Evolutionary conservation across 1,140 invertebrate genomes (phyloP).

Genomic region (Drosophila truncata): DNA sequence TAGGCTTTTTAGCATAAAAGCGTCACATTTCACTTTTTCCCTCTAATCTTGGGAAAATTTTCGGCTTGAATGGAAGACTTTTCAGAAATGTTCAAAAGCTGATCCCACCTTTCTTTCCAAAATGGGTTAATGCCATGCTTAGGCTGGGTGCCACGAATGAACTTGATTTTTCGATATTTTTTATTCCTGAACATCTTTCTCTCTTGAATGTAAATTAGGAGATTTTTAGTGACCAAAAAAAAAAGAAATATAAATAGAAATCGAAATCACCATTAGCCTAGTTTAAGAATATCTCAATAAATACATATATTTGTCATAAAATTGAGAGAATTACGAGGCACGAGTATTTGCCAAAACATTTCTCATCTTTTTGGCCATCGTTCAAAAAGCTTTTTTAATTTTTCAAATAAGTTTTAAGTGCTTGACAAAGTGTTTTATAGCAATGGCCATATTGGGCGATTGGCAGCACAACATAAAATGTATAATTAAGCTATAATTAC

Average conservation of each 20-base stretch:
- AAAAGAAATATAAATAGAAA: conserved; percentile 24
- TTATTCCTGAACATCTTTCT: conserved; percentile 50
- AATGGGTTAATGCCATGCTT: conserved; percentile 68
- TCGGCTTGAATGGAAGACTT: conserved; percentile 33
- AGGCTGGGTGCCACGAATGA: conserved; percentile 47
- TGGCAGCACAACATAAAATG: conserved; percentile 44
- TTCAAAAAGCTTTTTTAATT: conserved; percentile 57
- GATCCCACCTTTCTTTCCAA: conserved; percentile 34
- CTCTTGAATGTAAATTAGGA: conserved; percentile 31
- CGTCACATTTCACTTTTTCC: conserved; percentile 78
- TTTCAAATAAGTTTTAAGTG: conserved; percentile 38
- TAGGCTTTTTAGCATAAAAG: conserved; percentile 63
- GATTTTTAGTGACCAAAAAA: conserved; percentile 38
- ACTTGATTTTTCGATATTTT: conserved; percentile 62
- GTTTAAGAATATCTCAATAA: conserved; percentile 47
- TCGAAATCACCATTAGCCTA: conserved; percentile 69
- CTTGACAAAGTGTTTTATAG: conserved; percentile 50
- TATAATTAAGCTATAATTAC: conserved; percentile 72
- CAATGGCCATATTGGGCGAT: conserved; percentile 16
- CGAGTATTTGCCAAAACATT: not conserved
- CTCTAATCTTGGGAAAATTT: conserved; percentile 38
- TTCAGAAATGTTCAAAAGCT: conserved; percentile 19
- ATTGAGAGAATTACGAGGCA: conserved; percentile 28
- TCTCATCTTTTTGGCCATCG: conserved; percentile 45
- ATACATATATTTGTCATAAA: conserved; percentile 44